Base-by-base conservation (phyloP, 2,113 vertebrate species). In the Actinemys pallida region DNA sequence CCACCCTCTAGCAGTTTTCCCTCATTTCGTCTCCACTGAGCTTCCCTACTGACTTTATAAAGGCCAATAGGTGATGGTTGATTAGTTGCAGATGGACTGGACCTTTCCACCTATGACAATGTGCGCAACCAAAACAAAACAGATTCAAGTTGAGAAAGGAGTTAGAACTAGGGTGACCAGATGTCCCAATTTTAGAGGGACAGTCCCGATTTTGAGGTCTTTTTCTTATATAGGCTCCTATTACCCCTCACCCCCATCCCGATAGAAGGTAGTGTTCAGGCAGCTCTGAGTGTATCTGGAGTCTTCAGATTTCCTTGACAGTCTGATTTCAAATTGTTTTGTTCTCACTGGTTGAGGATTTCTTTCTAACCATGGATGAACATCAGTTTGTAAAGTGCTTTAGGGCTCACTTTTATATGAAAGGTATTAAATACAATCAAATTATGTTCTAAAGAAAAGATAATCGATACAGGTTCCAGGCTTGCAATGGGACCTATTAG, bases 81-180 rank as follows among this genome's bases (percentile, higher is more conserved):
- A 72, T 72, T 72, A 39, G 65, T 22, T 72, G 9, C 65, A 5
- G n/a, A 39, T 39, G 65, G 19, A 20, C 19, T 69, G 35, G 65
- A 72, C n/a, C n/a, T 72, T 72, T 39, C 65, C 65, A 39, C 1
- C 94, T 87, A 20, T 31, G 16, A 80, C 49, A 4, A 1, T 56
- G 80, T 59, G 52, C 2, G 2, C n/a, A 82, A 81, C 42, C 42
- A 92, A 87, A 75, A 72, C 50, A 69, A 86, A 39, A 27, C 53
- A 78, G 87, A 90, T 94, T 94, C 81, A 94, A 92, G 94, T 93
- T 94, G 90, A 59, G 81, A 45, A 42, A 57, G 54, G 39, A 83
- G 86, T 49, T 57, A 79, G 35, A 96, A 69, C 45, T 45, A 45
- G 45, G 45, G 45, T 45, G 45, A 45, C 45, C 45, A 45, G 45